Percentiles rank a stretch among this genome's conserved stretches.
Evolutionary conservation across 2,888 invertebrate genomes (phyloP).

Genomic region (Myopa tessellatipennis): DNA sequence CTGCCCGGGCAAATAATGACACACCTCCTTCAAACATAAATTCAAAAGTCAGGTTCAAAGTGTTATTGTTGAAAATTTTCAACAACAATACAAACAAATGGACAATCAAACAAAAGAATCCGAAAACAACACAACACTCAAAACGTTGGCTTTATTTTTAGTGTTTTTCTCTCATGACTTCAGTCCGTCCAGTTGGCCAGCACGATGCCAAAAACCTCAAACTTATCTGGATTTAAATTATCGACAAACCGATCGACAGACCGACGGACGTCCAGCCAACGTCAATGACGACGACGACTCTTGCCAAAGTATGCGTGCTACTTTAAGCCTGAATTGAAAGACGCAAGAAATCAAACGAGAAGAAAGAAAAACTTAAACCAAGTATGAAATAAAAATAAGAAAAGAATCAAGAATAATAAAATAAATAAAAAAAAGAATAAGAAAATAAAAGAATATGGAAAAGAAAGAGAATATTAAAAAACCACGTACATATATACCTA

Average conservation of each 20-base stretch:
- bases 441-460: background rate
- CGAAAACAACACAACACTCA: background rate
- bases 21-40: no score
- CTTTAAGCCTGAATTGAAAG: background rate
- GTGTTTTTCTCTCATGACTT: no score
- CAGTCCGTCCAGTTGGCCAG: no score
- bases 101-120: background rate
- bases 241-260: background rate
- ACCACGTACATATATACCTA: no score
- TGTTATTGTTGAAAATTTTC: conserved; percentile 7
- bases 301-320: background rate
- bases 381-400: background rate
- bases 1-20: no score
- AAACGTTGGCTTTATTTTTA: no score
- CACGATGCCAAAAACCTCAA: background rate
- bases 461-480: no score
- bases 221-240: background rate
- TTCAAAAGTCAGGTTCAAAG: conserved; percentile 18
- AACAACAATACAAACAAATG: background rate
- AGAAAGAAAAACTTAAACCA: background rate
- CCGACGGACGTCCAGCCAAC: no score
- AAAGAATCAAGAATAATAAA: background rate
- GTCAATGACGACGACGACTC: background rate
- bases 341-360: background rate
- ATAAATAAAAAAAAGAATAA: background rate